Evolutionary conservation across 1,140 invertebrate species (phyloP), one percentile per base, ranked within the genome.

Genomic region (Calosoma granatense): DNA sequence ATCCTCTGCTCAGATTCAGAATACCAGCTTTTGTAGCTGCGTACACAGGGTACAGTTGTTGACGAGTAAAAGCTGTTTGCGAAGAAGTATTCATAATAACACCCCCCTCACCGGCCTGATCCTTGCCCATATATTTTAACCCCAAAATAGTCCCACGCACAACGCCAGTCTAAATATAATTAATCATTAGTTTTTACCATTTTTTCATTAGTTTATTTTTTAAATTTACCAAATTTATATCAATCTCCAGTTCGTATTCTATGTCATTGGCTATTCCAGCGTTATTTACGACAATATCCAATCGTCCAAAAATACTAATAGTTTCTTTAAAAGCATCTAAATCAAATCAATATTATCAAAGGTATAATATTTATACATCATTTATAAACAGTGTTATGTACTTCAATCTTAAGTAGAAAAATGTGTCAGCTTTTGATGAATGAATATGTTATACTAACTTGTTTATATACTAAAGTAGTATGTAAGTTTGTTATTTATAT

Each of bases 221-320:
- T 51, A 9, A 43, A 70, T 75, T 78, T 76, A 87, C 86, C 67
- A 88, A 74, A 73, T 88, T 88, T 11, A 87, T 81, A 62, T 87
- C 84, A 6, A 87, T 82, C 74, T 86, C 83, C 1, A 86, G 72
- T 63, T 87, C 82, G 84, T 85, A 87, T 64, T 87, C 81, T 63
- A 84, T 72, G 61, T 88, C 85, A 62, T 86, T 85, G 80, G 87
- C 85, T 15, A 87, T 83, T 12, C 83, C 82, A 36, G 86, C 85
- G 71, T 86, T 86, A 62, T 88, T 87, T 41, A 86, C 78, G 1
- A 88, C 83, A 57, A 90, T 84, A 65, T 90, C 86, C 59, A 88
- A 75, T 23, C 79, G 77, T 36, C 84, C 82, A 61, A 87, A 85
- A 51, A 80, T 78, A 6, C 83, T 78, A 60, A 84, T 80, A 19